Base-by-base conservation (phyloP, 1,140 invertebrate genomes). In the Mycetomoellerius zeteki region DNA sequence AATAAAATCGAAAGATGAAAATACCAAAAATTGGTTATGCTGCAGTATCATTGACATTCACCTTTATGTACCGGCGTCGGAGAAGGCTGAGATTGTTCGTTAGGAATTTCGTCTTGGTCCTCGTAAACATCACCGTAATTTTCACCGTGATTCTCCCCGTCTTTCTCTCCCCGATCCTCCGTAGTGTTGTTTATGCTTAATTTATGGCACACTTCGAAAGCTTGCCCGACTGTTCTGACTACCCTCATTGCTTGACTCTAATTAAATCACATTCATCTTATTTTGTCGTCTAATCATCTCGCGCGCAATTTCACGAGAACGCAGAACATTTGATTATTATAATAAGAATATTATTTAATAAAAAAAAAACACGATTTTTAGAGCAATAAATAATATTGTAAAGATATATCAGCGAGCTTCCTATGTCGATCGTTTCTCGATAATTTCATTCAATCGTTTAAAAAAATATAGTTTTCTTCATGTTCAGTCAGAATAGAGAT, bases 151-250 rank as follows among this genome's bases (percentile, higher is more conserved):
- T 93, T 93, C 67, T 93, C 89, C 71, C 87, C 87, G 5, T 94
- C 92, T 37, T 91, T 89, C 14, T 90, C 82, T 0, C 60, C 89
- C 62, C 86, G 47, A 8, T 90, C 91, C 14, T 87, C 91, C 54
- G 94, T 90, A 67, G 33, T 37, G 33, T 95, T 92, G 89, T 95
- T 96, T 65, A 96, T 94, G 91, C 97, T 97, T 95, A 98, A 96
- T 96, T 99, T 99, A 97, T 99, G 99, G 96, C 99, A 99, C 93
- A 99, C 99, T 96, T 99, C 99, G 96, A 99, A 99, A 24, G 99
- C 99, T 96, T 99, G 99, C 50, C 99, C 99, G 87, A 99, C 99
- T 0, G 99, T 99, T 92, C 99, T 96, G 56, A 99, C 99, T 90
- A 99, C 98, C 92, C 98, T 96, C 98, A 99, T 99, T 5, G 99